phyloP scores from a whole-genome alignment of 2,797 vertebrate species.

The Rhinella marina region DNA sequence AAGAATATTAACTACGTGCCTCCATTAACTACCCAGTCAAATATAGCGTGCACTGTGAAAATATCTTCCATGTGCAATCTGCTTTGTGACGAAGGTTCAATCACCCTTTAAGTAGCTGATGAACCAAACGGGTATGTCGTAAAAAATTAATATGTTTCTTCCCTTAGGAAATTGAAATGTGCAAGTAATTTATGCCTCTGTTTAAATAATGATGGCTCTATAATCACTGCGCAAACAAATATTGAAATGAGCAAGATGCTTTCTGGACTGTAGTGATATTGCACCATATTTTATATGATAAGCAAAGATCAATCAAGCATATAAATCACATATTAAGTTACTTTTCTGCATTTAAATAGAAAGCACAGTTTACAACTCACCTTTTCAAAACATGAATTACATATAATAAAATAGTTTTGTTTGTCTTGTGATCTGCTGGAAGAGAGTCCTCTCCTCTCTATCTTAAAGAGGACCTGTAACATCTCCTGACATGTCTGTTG shows the following conservation, averaged over 20 bases:
- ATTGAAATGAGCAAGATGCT: conserved; percentile 22
- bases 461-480: neutral
- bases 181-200: conserved; percentile 21
- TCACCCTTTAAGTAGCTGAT: conserved; percentile 39
- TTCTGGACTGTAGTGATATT: neutral
- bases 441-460: neutral
- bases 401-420: neutral
- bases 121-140: conserved; percentile 12
- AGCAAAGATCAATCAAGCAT: neutral
- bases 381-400: neutral
- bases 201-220: conserved; percentile 9
- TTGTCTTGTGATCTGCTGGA: neutral
- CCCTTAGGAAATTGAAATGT: conserved; percentile 48
- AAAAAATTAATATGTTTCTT: conserved; percentile 20
- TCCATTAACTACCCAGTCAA: conserved; percentile 11
- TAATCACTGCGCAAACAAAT: conserved; percentile 42
- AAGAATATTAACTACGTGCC: neutral
- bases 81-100: conserved; percentile 12
- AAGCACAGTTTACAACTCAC: neutral
- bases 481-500: too few species aligned
- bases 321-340: neutral
- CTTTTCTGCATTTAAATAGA: neutral
- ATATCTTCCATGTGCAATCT: conserved; percentile 20
- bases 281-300: neutral
- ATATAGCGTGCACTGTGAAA: neutral